A percentile compares a stretch with the other conserved stretches of the same genome.
Evolutionary conservation across 2,797 vertebrate genomes (phyloP).

Genomic region (Melanotaenia nigrans): DNA sequence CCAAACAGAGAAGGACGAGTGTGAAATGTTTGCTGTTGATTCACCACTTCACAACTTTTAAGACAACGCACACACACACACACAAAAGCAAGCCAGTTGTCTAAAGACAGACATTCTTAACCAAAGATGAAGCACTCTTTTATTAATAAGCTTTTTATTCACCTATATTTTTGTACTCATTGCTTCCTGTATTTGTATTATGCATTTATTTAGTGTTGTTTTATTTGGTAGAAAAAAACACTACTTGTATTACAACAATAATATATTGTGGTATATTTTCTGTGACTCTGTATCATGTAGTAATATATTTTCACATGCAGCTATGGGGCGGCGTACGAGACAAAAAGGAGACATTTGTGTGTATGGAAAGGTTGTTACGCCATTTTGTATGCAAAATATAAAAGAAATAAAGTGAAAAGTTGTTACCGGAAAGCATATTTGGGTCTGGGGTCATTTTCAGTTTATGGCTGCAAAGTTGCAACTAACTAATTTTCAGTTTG

Average conservation of each 20-base stretch:
- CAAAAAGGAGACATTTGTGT: constrained; percentile 67
- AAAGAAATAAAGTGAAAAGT: constrained; percentile 77
- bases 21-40: constrained; percentile 17
- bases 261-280: constrained; percentile 82
- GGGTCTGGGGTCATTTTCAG: not conserved
- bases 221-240: constrained; percentile 68
- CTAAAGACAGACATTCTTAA: constrained; percentile 62
- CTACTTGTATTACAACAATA: constrained; percentile 79
- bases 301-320: constrained; percentile 89
- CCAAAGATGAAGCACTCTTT: constrained; percentile 81
- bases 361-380: constrained; percentile 73
- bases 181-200: constrained; percentile 74
- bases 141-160: constrained; percentile 78
- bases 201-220: constrained; percentile 65
- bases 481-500: not conserved
- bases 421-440: constrained; percentile 61
- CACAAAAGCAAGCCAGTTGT: constrained; percentile 14
- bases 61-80: constrained; percentile 4
- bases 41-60: constrained; percentile 13
- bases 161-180: constrained; percentile 82
- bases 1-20: not conserved
- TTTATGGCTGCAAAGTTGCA: not conserved
- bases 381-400: constrained; percentile 81
- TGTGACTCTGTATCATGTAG: constrained; percentile 82
- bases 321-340: constrained; percentile 75